Base-by-base conservation (phyloP, 2,113 vertebrate genomes). In the Notarius lentiginosus region DNA sequence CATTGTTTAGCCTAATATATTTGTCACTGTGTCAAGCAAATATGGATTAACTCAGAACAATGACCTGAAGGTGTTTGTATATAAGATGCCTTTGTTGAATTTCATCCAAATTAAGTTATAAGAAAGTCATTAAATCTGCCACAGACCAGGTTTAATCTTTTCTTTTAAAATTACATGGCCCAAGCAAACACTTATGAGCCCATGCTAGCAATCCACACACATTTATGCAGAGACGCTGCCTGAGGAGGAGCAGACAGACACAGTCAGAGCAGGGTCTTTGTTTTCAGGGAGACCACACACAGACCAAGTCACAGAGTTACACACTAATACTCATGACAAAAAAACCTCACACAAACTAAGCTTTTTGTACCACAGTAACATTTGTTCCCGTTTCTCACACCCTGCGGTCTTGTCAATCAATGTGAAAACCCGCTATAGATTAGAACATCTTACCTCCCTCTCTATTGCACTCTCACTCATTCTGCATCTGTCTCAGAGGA, bases 281-380 rank as follows among this genome's bases (percentile, higher is more conserved):
- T 82, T 56, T 49, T 60, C 66, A 34, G 77, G 22, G 61, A 73
- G 79, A 82, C 79, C 85, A 86, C 79, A 73, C 85, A 86, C 53
- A 73, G 15, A 79, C 30, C 10, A 15, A 56, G 47, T 47, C 79
- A 81, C 34, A 49, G 66, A 73, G 8, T 58, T 75, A 82, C 63
- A 70, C 51, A 70, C 24, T 18, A 70, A 80, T 70, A 68, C 63
- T n/a, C 63, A 49, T 56, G 65, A 81, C 53, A 81, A 47, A 81
- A 11, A 49, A 1, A 56, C 12, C 70, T 47, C 34, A 47, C 17
- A 53, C 63, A 81, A 56, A 41, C 1, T 47, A 34, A 66, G 76
- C 51, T 80, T 66, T 66, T 58, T 61, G 49, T 53, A 49, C 8
- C 56, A 72, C 65, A 58, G 51, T 65, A 47, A 81, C 85, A 86